A percentile compares a stretch with the other conserved stretches of the same genome.
These are phyloP conservation scores for Amblyopsis rosae DNA, from an alignment of 2,113 vertebrate genomes.

Conservation along the genomic window DNA sequence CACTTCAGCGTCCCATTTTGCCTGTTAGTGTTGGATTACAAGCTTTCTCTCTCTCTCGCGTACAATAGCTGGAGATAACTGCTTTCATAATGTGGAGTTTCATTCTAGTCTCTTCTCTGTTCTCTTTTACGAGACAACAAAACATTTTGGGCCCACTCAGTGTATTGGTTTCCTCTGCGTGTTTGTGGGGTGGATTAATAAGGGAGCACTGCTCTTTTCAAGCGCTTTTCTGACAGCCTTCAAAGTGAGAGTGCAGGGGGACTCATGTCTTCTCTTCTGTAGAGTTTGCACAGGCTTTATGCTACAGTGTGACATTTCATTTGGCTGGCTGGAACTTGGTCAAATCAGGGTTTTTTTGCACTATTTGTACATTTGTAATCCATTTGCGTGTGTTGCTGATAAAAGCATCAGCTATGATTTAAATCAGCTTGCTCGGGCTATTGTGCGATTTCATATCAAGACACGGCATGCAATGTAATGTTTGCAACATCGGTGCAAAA, in stretches of 20 bases:
- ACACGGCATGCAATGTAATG: not conserved
- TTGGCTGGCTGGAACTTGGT: conserved; percentile 37
- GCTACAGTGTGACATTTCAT: conserved; percentile 36
- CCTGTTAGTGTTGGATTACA: conserved; percentile 69
- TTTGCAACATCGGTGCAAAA: conserved; percentile 1
- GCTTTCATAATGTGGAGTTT: conserved; percentile 67
- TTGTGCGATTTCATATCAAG: not conserved
- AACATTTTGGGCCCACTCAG: conserved; percentile 49
- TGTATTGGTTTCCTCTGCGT: conserved; percentile 53
- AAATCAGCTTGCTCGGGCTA: conserved; percentile 3
- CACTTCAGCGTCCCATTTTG: conserved; percentile 64
- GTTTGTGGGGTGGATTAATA: conserved; percentile 57
- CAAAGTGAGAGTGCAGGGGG: conserved; percentile 41
- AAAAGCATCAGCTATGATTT: conserved; percentile 16
- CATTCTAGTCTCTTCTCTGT: conserved; percentile 52
- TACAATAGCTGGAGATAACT: conserved; percentile 62
- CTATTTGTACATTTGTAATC: conserved; percentile 17
- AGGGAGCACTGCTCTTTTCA: conserved; percentile 53
- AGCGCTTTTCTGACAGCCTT: conserved; percentile 55
- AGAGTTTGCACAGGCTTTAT: conserved; percentile 36
- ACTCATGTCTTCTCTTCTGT: conserved; percentile 33
- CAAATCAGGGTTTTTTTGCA: conserved; percentile 27
- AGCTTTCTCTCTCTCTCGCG: conserved; percentile 41
- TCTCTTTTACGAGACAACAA: conserved; percentile 63
- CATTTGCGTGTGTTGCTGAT: conserved; percentile 24